A percentile compares a stretch with the other conserved stretches of the same genome.
Evolutionary conservation across 1,140 invertebrate species (phyloP).

Genomic region (Galleria mellonella): DNA sequence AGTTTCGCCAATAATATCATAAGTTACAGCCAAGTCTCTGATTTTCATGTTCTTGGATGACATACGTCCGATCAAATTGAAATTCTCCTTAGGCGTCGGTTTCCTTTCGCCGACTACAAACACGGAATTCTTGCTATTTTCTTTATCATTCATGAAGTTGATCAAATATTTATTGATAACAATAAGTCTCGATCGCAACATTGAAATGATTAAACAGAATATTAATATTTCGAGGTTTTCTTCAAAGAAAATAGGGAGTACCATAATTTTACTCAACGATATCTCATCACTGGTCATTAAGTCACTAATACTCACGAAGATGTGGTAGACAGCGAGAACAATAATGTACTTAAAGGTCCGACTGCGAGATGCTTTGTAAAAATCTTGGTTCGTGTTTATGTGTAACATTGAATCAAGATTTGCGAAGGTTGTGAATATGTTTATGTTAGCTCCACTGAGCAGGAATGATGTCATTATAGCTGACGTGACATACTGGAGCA

Average conservation of each 20-base stretch:
- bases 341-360: not conserved
- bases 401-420: conserved; percentile 29
- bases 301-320: conserved; percentile 8
- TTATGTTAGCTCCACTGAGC: conserved; percentile 18
- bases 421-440: conserved; percentile 23
- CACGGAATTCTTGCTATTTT: conserved; percentile 8
- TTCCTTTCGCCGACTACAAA: conserved; percentile 13
- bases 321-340: conserved; percentile 4
- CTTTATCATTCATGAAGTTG: conserved; percentile 22
- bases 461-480: conserved; percentile 18
- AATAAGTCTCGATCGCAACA: conserved; percentile 24
- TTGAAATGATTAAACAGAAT: conserved; percentile 33
- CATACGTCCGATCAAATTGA: conserved; percentile 26
- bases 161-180: conserved; percentile 35
- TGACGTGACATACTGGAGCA: conserved; percentile 26
- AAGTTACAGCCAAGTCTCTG: conserved; percentile 25
- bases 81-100: conserved; percentile 7
- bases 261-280: conserved; percentile 6
- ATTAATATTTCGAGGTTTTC: conserved; percentile 32
- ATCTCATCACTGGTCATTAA: conserved; percentile 5
- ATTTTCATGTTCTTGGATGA: conserved; percentile 32
- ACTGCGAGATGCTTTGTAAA: conserved; percentile 21
- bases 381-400: conserved; percentile 16
- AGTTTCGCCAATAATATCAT: conserved; percentile 31
- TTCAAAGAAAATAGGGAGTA: conserved; percentile 27